Conservation (phyloP, 2,797 vertebrate species). For the Monodelphis domestica region DNA sequence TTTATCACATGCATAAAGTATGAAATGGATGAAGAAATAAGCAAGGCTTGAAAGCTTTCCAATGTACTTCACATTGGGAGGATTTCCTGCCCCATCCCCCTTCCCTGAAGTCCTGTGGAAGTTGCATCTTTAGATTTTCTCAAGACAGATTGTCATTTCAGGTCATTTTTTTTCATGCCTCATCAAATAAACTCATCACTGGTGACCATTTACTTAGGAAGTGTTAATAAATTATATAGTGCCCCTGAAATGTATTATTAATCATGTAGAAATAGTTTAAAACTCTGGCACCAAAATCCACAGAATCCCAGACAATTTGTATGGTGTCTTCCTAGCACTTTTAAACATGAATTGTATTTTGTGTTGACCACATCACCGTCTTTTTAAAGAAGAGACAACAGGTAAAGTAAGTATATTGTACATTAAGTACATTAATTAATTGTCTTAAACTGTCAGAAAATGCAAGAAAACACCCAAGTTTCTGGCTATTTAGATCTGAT, state of each 20-base stretch:
- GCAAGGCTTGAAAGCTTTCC: background rate
- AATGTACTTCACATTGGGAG: background rate
- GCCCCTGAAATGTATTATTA: slow-evolving; percentile 26
- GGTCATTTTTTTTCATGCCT: slow-evolving; percentile 35
- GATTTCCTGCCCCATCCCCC: background rate
- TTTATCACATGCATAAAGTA: background rate
- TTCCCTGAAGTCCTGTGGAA: background rate
- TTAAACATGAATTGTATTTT: background rate
- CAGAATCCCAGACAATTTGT: background rate
- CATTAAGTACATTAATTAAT: background rate
- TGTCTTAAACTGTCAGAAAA: background rate
- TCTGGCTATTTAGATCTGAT: background rate
- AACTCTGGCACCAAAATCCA: background rate
- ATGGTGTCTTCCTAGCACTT: background rate
- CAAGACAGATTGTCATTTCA: slow-evolving; percentile 7
- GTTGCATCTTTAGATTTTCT: background rate
- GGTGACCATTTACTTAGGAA: slow-evolving; percentile 27
- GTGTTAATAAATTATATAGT: slow-evolving; percentile 42
- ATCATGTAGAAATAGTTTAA: slow-evolving; percentile 30
- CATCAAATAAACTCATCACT: background rate
- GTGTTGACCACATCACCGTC: background rate
- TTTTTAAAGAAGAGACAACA: slow-evolving; percentile 16
- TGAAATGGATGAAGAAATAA: slow-evolving; percentile 18
- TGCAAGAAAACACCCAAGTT: background rate
- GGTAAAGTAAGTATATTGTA: background rate